These are phyloP conservation scores for Trichomalopsis sarcophagae DNA, from an alignment of 1,140 invertebrate genomes.

Conservation along the genomic window DNA sequence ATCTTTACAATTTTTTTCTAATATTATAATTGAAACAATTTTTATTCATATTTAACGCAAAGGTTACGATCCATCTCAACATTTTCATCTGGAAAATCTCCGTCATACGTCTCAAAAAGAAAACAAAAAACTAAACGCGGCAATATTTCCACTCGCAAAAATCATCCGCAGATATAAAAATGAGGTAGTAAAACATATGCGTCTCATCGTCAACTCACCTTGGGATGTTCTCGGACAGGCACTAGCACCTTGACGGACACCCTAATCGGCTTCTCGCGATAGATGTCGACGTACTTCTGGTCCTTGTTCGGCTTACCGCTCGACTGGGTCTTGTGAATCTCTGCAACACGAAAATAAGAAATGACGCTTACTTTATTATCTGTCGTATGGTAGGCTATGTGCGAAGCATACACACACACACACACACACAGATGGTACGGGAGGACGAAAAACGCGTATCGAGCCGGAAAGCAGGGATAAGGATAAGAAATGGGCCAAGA, in stretches of 20 bases:
- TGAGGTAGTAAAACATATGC: not conserved
- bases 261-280: slow-evolving; percentile 89
- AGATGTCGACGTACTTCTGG: slow-evolving; percentile 87
- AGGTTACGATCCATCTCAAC: too few species aligned
- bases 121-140: too few species aligned
- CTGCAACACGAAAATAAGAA: slow-evolving; percentile 71
- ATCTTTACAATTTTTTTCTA: too few species aligned
- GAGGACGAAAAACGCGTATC: slow-evolving; percentile 4
- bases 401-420: not conserved
- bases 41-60: too few species aligned
- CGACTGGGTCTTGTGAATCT: slow-evolving; percentile 79
- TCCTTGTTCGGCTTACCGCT: slow-evolving; percentile 78
- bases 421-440: not conserved
- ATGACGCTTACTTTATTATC: slow-evolving; percentile 33
- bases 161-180: not conserved
- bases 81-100: too few species aligned
- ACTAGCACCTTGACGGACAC: slow-evolving; percentile 89
- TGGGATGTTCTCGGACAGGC: slow-evolving; percentile 91
- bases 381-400: not conserved
- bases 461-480: slow-evolving; percentile 20
- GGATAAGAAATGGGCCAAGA: slow-evolving; percentile 27
- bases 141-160: too few species aligned
- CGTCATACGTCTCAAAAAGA: too few species aligned
- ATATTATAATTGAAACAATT: too few species aligned
- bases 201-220: slow-evolving; percentile 76